These are phyloP conservation scores for Prosopocoilus inquinatus DNA, from an alignment of 2,888 invertebrate species.

Conservation along the genomic window DNA sequence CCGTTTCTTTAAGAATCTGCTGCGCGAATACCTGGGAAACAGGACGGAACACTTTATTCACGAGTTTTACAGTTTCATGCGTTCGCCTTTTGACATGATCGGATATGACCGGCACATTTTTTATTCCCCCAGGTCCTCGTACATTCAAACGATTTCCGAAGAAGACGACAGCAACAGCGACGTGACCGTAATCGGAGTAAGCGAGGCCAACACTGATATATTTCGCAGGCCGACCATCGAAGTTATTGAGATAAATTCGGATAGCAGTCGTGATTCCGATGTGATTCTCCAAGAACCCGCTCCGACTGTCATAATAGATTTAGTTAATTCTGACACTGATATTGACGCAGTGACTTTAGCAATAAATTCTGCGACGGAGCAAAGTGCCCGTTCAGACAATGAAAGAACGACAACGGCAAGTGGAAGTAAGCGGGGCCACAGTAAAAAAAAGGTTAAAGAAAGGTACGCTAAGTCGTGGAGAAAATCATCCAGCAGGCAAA, in stretches of 20 bases:
- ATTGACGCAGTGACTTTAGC: constrained; percentile 17
- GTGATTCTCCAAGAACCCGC: constrained; percentile 36
- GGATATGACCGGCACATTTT: constrained; percentile 75
- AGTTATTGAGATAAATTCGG: constrained; percentile 36
- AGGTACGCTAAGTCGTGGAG: constrained; percentile 6
- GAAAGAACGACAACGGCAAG: constrained; percentile 3
- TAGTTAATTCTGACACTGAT: constrained; percentile 28
- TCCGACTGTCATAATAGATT: constrained; percentile 32
- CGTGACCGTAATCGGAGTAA: constrained; percentile 38
- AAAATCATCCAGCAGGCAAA: background rate
- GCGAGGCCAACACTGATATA: constrained; percentile 19
- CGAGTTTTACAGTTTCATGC: constrained; percentile 82
- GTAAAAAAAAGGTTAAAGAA: background rate
- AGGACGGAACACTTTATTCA: constrained; percentile 86
- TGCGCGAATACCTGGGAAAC: constrained; percentile 67
- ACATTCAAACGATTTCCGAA: constrained; percentile 25
- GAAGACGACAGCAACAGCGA: constrained; percentile 39
- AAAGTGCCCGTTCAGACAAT: constrained; percentile 4
- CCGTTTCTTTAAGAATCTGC: constrained; percentile 66
- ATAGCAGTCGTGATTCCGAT: constrained; percentile 36
- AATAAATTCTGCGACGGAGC: constrained; percentile 4
- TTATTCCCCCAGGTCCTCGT: constrained; percentile 53
- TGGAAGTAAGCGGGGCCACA: constrained; percentile 4
- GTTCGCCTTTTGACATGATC: constrained; percentile 81
- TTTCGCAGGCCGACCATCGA: constrained; percentile 27